phyloP scores from a whole-genome alignment of 23 tunicate genomes.

The Phallusia fumigata region DNA sequence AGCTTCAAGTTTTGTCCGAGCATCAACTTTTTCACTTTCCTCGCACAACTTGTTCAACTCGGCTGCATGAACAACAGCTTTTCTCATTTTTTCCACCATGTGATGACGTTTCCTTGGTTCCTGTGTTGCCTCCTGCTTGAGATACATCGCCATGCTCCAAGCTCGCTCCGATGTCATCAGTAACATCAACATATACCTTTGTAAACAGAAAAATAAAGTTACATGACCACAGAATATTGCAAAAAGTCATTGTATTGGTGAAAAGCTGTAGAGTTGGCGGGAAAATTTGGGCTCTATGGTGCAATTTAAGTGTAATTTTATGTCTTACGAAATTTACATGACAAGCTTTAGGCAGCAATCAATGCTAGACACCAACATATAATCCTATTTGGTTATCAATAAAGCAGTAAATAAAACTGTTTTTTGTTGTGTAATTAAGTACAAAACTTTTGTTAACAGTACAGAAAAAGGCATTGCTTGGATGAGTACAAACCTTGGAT shows the following conservation, averaged over 20 bases:
- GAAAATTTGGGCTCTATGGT: too few species aligned
- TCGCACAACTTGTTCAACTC: slow-evolving; percentile 70
- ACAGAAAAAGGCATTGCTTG: too few species aligned
- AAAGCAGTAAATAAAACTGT: too few species aligned
- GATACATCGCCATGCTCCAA: slow-evolving; percentile 90
- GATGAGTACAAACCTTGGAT: slow-evolving; percentile 46
- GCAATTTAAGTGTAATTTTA: too few species aligned
- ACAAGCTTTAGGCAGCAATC: too few species aligned
- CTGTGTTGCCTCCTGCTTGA: slow-evolving; percentile 71
- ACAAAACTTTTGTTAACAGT: too few species aligned
- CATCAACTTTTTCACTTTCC: slow-evolving; percentile 58
- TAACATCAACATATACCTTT: slow-evolving; percentile 68
- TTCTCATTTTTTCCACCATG: slow-evolving; percentile 78
- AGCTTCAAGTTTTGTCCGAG: slow-evolving; percentile 87
- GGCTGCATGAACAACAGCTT: slow-evolving; percentile 68
- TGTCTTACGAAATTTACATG: too few species aligned
- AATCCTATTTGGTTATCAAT: too few species aligned
- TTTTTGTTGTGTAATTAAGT: too few species aligned
- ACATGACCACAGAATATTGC: slow-evolving; percentile 57
- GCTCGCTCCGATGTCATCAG: slow-evolving; percentile 86
- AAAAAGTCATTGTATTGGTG: slow-evolving; percentile 7
- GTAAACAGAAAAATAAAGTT: slow-evolving; percentile 21
- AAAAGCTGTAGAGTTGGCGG: too few species aligned
- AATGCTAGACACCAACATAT: too few species aligned
- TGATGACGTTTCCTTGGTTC: slow-evolving; percentile 79